Conservation (phyloP, 2,797 vertebrate species). For the Miichthys miiuy region DNA sequence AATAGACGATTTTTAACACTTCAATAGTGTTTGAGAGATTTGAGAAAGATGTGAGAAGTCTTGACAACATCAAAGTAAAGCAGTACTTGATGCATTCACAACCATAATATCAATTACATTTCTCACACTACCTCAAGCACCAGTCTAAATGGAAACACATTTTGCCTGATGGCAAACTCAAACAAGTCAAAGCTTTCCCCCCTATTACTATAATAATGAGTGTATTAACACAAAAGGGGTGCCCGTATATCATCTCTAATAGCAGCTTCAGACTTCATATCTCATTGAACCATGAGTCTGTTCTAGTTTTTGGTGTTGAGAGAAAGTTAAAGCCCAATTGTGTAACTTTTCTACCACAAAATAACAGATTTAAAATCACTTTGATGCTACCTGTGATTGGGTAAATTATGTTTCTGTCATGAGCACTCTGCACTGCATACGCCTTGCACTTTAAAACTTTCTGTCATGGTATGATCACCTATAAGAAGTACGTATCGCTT, state of each 20-base stretch:
- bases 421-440: no score
- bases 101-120: not conserved
- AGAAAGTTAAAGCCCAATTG: not conserved
- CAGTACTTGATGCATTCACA: not conserved
- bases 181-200: not conserved
- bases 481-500: no score
- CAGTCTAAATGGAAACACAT: not conserved
- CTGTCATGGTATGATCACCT: no score
- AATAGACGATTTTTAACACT: not conserved
- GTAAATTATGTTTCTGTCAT: no score
- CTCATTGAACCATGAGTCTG: not conserved
- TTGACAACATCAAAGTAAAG: not conserved
- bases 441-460: no score
- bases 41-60: not conserved
- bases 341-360: no score
- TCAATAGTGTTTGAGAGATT: no score
- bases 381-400: no score
- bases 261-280: not conserved
- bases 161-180: not conserved
- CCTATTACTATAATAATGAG: not conserved
- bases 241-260: not conserved
- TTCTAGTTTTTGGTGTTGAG: not conserved
- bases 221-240: not conserved
- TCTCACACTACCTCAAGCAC: conserved; percentile 3
- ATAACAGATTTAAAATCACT: no score